phyloP scores from a whole-genome alignment of 2,797 vertebrate species.

The Sitta carolinensis region DNA sequence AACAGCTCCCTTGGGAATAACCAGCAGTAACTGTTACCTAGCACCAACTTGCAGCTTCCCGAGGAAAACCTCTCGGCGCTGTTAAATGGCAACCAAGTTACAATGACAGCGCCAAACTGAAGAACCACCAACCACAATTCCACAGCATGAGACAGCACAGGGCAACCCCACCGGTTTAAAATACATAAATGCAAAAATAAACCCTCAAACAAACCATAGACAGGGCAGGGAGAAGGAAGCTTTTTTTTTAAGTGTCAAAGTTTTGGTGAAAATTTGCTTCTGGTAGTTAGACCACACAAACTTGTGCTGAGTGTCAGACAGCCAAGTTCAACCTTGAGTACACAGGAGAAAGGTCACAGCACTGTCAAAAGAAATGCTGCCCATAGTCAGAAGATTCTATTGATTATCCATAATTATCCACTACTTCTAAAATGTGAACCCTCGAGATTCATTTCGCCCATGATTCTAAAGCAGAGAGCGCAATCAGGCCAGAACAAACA shows the following conservation, averaged over 20 bases:
- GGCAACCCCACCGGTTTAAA: not conserved
- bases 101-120: not conserved
- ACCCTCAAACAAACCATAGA: accelerated
- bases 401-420: not conserved
- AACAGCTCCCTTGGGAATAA: not conserved
- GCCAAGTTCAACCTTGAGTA: slow-evolving; percentile 21
- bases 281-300: not conserved
- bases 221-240: accelerated
- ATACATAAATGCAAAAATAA: not conserved
- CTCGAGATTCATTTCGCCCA: not conserved
- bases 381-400: not conserved
- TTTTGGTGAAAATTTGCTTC: not conserved
- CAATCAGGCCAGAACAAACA: not conserved
- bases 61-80: not conserved
- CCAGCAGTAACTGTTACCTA: slow-evolving; percentile 1
- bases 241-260: not conserved
- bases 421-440: not conserved
- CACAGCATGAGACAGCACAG: not conserved
- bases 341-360: slow-evolving; percentile 29
- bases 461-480: not conserved
- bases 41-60: not conserved
- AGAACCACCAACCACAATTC: not conserved
- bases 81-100: not conserved
- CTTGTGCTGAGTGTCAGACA: not conserved
- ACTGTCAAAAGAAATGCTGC: not conserved